Evolutionary conservation across 2,797 vertebrate species (phyloP).

Genomic region (Myripristis jacobus): DNA sequence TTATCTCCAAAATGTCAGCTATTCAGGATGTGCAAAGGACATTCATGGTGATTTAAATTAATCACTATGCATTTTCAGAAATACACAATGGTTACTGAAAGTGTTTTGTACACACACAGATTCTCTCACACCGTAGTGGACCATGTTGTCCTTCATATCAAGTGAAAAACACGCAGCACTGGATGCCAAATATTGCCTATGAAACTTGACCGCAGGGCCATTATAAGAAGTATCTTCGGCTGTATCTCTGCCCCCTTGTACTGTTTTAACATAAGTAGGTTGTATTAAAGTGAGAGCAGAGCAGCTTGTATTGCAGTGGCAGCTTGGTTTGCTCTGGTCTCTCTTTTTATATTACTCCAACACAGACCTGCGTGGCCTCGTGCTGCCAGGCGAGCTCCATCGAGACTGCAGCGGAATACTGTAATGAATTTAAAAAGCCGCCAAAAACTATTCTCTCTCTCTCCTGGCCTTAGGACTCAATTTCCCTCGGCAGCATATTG

Average conservation of each 20-base stretch:
- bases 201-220: neutral
- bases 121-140: too few relatives aligned
- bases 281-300: conserved; percentile 26
- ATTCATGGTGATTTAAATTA: neutral
- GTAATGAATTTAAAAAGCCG: conserved; percentile 73
- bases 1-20: neutral
- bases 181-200: neutral
- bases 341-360: conserved; percentile 37
- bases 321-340: conserved; percentile 28
- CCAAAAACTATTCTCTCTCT: conserved; percentile 54
- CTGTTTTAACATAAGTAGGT: conserved; percentile 29
- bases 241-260: conserved; percentile 8
- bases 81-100: too few relatives aligned
- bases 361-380: conserved; percentile 45
- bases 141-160: too few relatives aligned
- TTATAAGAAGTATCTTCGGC: conserved; percentile 8
- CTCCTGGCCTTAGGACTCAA: conserved; percentile 70
- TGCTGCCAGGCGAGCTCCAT: conserved; percentile 50
- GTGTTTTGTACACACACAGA: too few relatives aligned
- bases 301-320: conserved; percentile 33
- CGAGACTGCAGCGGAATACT: conserved; percentile 58
- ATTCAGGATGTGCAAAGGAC: neutral
- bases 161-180: neutral
- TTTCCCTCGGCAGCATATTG: conserved; percentile 71
- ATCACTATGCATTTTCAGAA: neutral